Evolutionary conservation across 2,888 invertebrate genomes (phyloP), one percentile per base, ranked within the genome.

Genomic region (Drosophila mulleri): DNA sequence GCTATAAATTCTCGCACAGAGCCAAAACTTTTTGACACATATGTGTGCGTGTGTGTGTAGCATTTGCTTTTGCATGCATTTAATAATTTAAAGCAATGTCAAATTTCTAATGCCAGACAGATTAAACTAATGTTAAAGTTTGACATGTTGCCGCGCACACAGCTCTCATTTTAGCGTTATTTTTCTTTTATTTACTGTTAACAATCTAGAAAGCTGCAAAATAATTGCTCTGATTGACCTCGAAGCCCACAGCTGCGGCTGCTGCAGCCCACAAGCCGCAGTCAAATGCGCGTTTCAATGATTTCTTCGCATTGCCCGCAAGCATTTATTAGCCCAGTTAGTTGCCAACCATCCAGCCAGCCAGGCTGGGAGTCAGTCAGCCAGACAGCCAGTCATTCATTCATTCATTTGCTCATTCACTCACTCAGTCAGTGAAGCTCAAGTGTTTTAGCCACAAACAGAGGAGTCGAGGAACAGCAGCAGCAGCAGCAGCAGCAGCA

Each of bases 221-320:
- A 72, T 83, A 85, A 83, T 83, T 83, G 83, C 75, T 59, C 64
- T 67, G 83, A 83, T 83, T 83, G 83, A 83, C 81, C 85, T 72
- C 81, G 71, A 47, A 44, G 74, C 83, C 85, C 85, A 68, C 81
- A 83, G 39, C 29, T 83, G 83, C 48, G 82, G 83, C 67, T 59
- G 52, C 65, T 60, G 48, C 54, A 42, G 29, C 61, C 74, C 68
- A 50, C 67, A 75, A 69, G 76, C 78, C 82, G 57, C 79, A 85
- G 60, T 75, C 68, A 75, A 85, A 84, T 81, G 65, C 77, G 83
- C 81, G 79, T 72, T 65, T 78, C 67, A 84, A 76, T 79, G 79
- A 73, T 76, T 69, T 50, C 57, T 65, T 62, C 23, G 57, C 44
- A 50, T 44, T 37, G 48, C 54, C 35, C 37, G 11, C 54, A 50